phyloP scores from a whole-genome alignment of 1,140 invertebrate species.

The Scaptodrosophila lebanonensis region DNA sequence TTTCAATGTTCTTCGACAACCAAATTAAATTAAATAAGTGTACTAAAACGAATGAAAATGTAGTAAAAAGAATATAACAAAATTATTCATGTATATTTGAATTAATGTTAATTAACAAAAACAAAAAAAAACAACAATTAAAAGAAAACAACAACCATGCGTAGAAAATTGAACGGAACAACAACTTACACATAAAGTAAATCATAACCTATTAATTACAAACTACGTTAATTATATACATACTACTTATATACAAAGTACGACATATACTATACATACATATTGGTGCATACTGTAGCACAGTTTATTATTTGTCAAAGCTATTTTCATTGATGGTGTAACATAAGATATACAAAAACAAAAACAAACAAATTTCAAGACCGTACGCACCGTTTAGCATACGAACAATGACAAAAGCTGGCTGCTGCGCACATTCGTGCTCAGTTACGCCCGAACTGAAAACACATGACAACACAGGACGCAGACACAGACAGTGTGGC shows the following conservation, averaged over 20 bases:
- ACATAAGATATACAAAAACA: slow-evolving; percentile 63
- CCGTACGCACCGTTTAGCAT: slow-evolving; percentile 5
- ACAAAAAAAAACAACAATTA: slow-evolving; percentile 21
- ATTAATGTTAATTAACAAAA: slow-evolving; percentile 38
- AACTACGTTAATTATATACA: not conserved
- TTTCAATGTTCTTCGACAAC: slow-evolving; percentile 61
- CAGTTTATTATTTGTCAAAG: slow-evolving; percentile 40
- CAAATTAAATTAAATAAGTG: slow-evolving; percentile 75
- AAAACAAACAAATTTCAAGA: slow-evolving; percentile 9
- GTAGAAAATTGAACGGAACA: slow-evolving; percentile 64
- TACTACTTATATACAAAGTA: slow-evolving; percentile 21
- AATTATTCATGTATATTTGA: slow-evolving; percentile 67
- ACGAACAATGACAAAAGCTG: too few relatives aligned
- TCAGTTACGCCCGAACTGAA: too few relatives aligned
- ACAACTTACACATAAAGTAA: slow-evolving; percentile 56
- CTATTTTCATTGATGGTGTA: slow-evolving; percentile 69
- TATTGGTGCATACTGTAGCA: slow-evolving; percentile 25
- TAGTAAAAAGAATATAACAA: slow-evolving; percentile 43
- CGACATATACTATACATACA: slow-evolving; percentile 12
- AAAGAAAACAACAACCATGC: slow-evolving; percentile 62
- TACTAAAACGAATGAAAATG: slow-evolving; percentile 43
- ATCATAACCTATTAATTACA: slow-evolving; percentile 14
- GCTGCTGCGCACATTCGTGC: too few relatives aligned
- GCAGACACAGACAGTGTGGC: too few relatives aligned
- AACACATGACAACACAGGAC: too few relatives aligned